Evolutionary conservation across 2,888 invertebrate species (phyloP).

Genomic region (Cheilosia variabilis): DNA sequence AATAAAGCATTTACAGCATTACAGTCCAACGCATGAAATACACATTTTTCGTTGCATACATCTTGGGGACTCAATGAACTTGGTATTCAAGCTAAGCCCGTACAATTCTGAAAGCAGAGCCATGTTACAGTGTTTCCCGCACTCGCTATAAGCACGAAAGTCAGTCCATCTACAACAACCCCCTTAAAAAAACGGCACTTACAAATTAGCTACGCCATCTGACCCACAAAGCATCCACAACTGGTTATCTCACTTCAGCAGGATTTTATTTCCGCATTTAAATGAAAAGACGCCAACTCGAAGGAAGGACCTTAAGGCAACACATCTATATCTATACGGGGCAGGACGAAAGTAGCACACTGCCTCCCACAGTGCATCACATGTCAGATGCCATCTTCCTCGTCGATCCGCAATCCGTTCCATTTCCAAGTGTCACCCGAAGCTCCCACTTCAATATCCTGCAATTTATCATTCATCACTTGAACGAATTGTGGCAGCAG

Average conservation of each 20-base stretch:
- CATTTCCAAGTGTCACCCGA: slow-evolving; percentile 27
- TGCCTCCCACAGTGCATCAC: slow-evolving; percentile 30
- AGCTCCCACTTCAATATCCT: slow-evolving; percentile 55
- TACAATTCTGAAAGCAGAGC: no score
- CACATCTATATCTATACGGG: background rate
- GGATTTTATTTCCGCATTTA: slow-evolving; percentile 10
- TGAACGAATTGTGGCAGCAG: slow-evolving; percentile 47
- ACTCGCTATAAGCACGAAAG: no score
- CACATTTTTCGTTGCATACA: no score
- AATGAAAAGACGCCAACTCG: slow-evolving; percentile 25
- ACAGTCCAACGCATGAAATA: no score
- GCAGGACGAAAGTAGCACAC: slow-evolving; percentile 15
- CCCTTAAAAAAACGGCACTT: slow-evolving; percentile 7
- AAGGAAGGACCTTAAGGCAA: slow-evolving; percentile 19
- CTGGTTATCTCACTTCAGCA: slow-evolving; percentile 18
- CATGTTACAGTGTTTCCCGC: no score
- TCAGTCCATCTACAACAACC: no score
- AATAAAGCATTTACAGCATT: no score
- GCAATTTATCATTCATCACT: slow-evolving; percentile 72
- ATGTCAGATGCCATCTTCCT: slow-evolving; percentile 29
- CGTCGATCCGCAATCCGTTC: slow-evolving; percentile 14
- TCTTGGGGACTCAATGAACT: no score
- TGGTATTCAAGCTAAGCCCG: no score
- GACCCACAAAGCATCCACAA: slow-evolving; percentile 49
- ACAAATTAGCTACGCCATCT: slow-evolving; percentile 55